Evolutionary conservation across 1,140 invertebrate genomes (phyloP).

Genomic region (Danaus plexippus): DNA sequence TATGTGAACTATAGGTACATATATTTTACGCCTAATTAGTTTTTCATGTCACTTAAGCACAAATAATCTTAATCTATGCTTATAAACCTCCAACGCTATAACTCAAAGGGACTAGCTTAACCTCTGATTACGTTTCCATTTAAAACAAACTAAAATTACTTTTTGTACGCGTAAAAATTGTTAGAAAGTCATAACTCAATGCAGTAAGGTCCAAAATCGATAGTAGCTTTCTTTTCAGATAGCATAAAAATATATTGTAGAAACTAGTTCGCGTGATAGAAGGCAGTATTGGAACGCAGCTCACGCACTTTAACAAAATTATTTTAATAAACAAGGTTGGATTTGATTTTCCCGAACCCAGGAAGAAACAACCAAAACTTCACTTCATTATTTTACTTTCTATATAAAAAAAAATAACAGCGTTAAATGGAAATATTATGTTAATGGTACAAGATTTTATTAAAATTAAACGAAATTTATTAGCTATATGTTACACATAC

Average conservation of each 20-base stretch:
- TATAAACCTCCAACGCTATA: slow-evolving; percentile 43
- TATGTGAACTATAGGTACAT: slow-evolving; percentile 15
- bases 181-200: slow-evolving; percentile 2
- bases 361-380: slow-evolving; percentile 23
- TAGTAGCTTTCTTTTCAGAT: background rate
- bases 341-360: slow-evolving; percentile 47
- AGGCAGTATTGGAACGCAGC: slow-evolving; percentile 43
- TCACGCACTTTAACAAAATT: slow-evolving; percentile 63
- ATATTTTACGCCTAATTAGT: slow-evolving; percentile 36
- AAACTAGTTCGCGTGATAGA: slow-evolving; percentile 40
- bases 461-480: background rate
- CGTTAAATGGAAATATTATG: slow-evolving; percentile 17
- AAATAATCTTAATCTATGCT: slow-evolving; percentile 48
- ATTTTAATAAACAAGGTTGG: slow-evolving; percentile 68
- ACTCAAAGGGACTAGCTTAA: slow-evolving; percentile 41
- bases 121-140: slow-evolving; percentile 30
- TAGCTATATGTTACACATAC: too few relatives aligned
- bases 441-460: slow-evolving; percentile 8
- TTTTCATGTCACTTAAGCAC: slow-evolving; percentile 39
- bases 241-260: slow-evolving; percentile 13
- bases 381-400: too few relatives aligned
- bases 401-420: too few relatives aligned
- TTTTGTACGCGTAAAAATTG: background rate
- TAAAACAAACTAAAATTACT: slow-evolving; percentile 16
- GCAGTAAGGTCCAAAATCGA: slow-evolving; percentile 15